A percentile compares a stretch with the other conserved stretches of the same genome.
Conservation (phyloP, 92 coral and sea anemone species). For the Umimayanthus chanpuru region DNA sequence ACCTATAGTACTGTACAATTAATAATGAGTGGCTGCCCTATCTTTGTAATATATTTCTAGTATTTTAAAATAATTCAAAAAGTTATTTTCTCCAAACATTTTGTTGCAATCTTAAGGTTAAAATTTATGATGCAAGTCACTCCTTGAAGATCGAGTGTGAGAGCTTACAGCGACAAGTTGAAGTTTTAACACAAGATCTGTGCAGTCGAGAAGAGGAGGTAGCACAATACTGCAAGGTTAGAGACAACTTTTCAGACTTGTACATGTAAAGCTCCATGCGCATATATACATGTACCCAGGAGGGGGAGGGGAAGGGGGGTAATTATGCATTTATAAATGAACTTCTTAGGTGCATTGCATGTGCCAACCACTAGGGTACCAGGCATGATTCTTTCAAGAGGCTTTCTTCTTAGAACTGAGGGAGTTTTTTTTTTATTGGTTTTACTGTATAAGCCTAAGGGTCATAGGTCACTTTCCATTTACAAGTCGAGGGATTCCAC, state of each 20-base stretch:
- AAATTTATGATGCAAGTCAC: constrained; percentile 88
- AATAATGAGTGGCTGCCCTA: background rate
- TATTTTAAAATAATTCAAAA: background rate
- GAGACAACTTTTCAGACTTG: background rate
- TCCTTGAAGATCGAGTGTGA: constrained; percentile 83
- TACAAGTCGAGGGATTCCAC: too few species aligned
- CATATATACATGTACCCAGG: too few species aligned
- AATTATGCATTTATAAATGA: too few species aligned
- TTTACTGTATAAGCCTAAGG: too few species aligned
- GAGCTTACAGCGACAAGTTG: constrained; percentile 83
- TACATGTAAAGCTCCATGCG: too few species aligned
- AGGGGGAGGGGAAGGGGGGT: too few species aligned
- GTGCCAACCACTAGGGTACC: too few species aligned
- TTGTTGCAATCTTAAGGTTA: constrained; percentile 53
- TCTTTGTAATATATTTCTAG: background rate
- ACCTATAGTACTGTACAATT: background rate
- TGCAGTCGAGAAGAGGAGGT: constrained; percentile 84
- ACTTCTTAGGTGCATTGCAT: too few species aligned
- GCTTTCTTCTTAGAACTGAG: too few species aligned
- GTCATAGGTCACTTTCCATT: too few species aligned
- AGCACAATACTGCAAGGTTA: constrained; percentile 80
- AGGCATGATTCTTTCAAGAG: too few species aligned
- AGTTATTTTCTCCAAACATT: background rate
- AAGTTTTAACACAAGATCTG: constrained; percentile 78
- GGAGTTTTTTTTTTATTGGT: too few species aligned